Base-by-base conservation (phyloP, 2,888 invertebrate genomes). In the Gari tellinella region DNA sequence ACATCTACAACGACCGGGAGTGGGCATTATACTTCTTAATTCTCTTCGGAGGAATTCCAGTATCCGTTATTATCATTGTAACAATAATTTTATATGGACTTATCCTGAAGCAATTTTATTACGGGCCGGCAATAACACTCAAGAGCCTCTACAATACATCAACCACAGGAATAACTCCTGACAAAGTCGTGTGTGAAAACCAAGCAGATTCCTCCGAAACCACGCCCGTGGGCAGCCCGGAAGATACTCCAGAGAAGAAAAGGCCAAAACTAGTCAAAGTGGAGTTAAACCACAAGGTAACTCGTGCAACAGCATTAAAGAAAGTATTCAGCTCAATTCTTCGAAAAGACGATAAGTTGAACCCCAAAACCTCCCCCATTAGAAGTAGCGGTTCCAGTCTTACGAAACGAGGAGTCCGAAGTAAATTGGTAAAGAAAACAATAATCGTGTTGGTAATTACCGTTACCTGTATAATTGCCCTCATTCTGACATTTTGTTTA, bases 391-490 rank as follows among this genome's bases (percentile, higher is more conserved):
- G 70, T 10, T 70, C 73, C 1, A 49, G 49, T 12, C 43, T 66
- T 2, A 55, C 78, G 0, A 63, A 68, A 26, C n/a, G 49, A 14
- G 68, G 62, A 1, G 66, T 67, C 8, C 62, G 74, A 1, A 43
- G 40, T n/a, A 70, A 64, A 41, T 38, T 78, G 2, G 61, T 78
- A 67, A 41, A 73, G 19, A 78, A 78, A 49, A 78, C 78, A 21
- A 40, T 70, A 14, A 78, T 78, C n/a, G 70, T 78, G 38, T 45
- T 78, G 15, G 72, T 78, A 15, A 78, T 78, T 5, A 78, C 78
- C 1, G 31, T 78, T n/a, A 53, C 70, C 2, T 78, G 78, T 46
- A 78, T 78, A 12, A 38, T 78, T 14, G 78, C 73, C 10, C 38
- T 78, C 23, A 64, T 78, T 19, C 53, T 74, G 4, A 78, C 78